Conservation (phyloP, 1,140 invertebrate species). For the Reticulitermes speratus region DNA sequence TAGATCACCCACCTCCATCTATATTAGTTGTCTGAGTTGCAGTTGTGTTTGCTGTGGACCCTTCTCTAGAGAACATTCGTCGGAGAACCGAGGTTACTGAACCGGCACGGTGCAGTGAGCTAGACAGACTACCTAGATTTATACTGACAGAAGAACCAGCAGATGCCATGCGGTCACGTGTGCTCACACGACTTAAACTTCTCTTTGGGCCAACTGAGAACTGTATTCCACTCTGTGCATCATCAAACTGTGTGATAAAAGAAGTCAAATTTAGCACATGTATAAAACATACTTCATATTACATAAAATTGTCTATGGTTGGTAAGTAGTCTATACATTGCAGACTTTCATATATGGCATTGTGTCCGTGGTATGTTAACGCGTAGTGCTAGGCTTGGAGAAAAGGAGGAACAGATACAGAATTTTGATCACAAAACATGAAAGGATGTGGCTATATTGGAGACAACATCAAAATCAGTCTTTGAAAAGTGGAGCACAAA, state of each 20-base stretch:
- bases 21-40: background rate
- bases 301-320: too few species aligned
- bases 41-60: conserved; percentile 47
- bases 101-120: conserved; percentile 66
- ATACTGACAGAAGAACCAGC: conserved; percentile 48
- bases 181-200: conserved; percentile 37
- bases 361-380: too few species aligned
- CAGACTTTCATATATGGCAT: too few species aligned
- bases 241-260: conserved; percentile 47
- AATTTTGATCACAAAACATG: too few species aligned
- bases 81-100: conserved; percentile 72
- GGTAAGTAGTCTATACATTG: too few species aligned
- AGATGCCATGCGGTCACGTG: conserved; percentile 39
- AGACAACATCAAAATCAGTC: too few species aligned
- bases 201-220: conserved; percentile 58
- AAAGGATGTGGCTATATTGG: too few species aligned
- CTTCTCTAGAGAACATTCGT: conserved; percentile 71
- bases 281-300: too few species aligned
- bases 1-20: background rate
- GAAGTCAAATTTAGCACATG: background rate
- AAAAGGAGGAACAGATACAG: too few species aligned
- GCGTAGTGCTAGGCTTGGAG: too few species aligned
- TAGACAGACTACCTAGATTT: conserved; percentile 40
- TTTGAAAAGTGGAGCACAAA: too few species aligned
- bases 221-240: conserved; percentile 66